Evolutionary conservation across 2,888 invertebrate species (phyloP).

Genomic region (Caenorhabditis sp.): DNA sequence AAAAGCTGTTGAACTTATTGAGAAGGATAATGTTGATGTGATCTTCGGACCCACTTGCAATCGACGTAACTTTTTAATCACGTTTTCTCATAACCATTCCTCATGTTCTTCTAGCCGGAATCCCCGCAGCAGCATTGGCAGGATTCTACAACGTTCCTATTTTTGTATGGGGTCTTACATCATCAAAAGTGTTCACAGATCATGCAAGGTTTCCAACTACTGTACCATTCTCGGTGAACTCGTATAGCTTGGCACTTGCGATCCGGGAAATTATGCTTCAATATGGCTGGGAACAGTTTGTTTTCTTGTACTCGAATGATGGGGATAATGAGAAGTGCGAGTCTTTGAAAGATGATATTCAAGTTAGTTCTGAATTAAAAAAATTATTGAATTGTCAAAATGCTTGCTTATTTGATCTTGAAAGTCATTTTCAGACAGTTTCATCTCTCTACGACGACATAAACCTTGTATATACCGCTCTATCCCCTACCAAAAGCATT

Average conservation of each 20-base stretch:
- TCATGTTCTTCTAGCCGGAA: slow-evolving; percentile 50
- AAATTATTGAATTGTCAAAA: no score
- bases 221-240: slow-evolving; percentile 50
- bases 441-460: slow-evolving; percentile 39
- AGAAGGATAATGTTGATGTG: slow-evolving; percentile 57
- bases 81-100: no score
- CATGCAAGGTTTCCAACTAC: slow-evolving; percentile 61
- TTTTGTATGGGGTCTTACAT: slow-evolving; percentile 65
- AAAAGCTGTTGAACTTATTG: slow-evolving; percentile 48
- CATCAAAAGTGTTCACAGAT: slow-evolving; percentile 49
- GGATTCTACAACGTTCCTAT: slow-evolving; percentile 66
- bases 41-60: slow-evolving; percentile 70
- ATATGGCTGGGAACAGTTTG: slow-evolving; percentile 75
- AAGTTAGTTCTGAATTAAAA: no score
- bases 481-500: slow-evolving; percentile 19
- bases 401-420: no score
- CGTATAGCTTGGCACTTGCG: slow-evolving; percentile 61
- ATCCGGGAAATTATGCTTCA: slow-evolving; percentile 60
- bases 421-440: slow-evolving; percentile 36
- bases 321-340: slow-evolving; percentile 66
- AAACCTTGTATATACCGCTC: slow-evolving; percentile 34
- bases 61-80: no score
- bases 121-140: slow-evolving; percentile 58
- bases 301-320: slow-evolving; percentile 70
- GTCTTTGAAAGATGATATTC: slow-evolving; percentile 62